Evolutionary conservation across 2,888 invertebrate genomes (phyloP).

Genomic region (Catotricha subobsoleta): DNA sequence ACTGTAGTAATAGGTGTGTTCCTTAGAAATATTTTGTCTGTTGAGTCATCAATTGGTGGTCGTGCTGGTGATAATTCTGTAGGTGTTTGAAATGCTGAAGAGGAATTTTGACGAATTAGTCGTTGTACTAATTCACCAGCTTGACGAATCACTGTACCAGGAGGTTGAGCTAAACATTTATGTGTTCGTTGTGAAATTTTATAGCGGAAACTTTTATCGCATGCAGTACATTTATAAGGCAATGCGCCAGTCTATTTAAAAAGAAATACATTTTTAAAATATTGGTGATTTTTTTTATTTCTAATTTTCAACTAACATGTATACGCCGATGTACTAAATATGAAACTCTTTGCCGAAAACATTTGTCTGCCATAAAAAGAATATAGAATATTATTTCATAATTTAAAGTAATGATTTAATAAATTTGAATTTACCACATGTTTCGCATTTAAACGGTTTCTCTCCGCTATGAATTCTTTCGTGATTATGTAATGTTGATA

Average conservation of each 20-base stretch:
- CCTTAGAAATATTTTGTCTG: conserved; percentile 9
- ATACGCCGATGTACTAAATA: conserved; percentile 70
- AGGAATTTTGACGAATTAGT: too few relatives aligned
- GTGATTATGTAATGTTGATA: conserved; percentile 74
- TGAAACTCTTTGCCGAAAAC: conserved; percentile 69
- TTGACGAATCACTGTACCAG: conserved; percentile 36
- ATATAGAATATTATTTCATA: too few relatives aligned
- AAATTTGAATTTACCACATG: conserved; percentile 44
- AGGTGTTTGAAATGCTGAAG: too few relatives aligned
- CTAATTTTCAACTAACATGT: conserved; percentile 28
- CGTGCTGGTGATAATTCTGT: conserved; percentile 22
- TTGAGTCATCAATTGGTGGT: conserved; percentile 19
- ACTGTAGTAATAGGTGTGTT: too few relatives aligned
- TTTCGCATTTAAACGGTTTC: conserved; percentile 72
- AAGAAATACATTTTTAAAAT: background rate
- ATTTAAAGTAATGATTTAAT: conserved; percentile 6
- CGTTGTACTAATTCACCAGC: conserved; percentile 34
- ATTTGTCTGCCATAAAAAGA: too few relatives aligned
- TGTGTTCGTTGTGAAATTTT: conserved; percentile 64
- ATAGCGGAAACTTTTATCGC: conserved; percentile 65
- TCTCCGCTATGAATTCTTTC: conserved; percentile 32
- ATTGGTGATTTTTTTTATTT: conserved; percentile 20
- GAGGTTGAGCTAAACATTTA: conserved; percentile 29
- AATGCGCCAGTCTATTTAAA: conserved; percentile 43
- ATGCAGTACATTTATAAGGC: conserved; percentile 69